These are phyloP conservation scores for Drosophila peninsularis DNA, from an alignment of 2,888 invertebrate species.

Conservation along the genomic window DNA sequence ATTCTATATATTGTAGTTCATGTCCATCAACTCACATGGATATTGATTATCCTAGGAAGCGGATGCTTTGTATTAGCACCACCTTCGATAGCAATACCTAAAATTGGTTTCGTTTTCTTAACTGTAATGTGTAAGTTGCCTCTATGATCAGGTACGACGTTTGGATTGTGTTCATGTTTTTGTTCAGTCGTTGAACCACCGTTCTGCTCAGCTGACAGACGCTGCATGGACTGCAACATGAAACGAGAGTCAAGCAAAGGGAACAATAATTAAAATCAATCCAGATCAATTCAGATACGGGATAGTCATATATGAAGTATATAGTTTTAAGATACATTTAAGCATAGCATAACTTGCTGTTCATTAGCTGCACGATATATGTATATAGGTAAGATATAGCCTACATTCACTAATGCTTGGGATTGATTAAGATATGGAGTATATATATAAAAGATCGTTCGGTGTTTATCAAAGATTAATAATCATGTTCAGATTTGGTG, in stretches of 20 bases:
- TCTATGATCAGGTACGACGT: conserved; percentile 93
- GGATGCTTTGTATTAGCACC: conserved; percentile 98
- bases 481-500: conserved; percentile 10
- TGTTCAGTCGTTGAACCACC: conserved; percentile 86
- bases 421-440: conserved; percentile 10
- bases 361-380: conserved; percentile 10
- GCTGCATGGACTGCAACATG: conserved; percentile 88
- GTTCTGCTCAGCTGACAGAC: conserved; percentile 88
- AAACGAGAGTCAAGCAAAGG: conserved; percentile 50
- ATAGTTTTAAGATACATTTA: background rate
- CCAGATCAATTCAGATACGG: background rate
- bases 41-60: conserved; percentile 97
- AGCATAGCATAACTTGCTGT: conserved; percentile 13
- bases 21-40: conserved; percentile 90
- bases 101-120: conserved; percentile 96
- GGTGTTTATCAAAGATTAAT: conserved; percentile 39
- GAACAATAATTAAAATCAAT: conserved; percentile 8
- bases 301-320: background rate
- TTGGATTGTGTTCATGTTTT: conserved; percentile 86
- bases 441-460: conserved; percentile 14
- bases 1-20: background rate
- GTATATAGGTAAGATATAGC: conserved; percentile 21
- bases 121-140: conserved; percentile 95
- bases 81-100: conserved; percentile 98
- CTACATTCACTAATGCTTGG: conserved; percentile 43